Evolutionary conservation across 2,113 vertebrate genomes (phyloP).

Genomic region (Macquaria australasica): DNA sequence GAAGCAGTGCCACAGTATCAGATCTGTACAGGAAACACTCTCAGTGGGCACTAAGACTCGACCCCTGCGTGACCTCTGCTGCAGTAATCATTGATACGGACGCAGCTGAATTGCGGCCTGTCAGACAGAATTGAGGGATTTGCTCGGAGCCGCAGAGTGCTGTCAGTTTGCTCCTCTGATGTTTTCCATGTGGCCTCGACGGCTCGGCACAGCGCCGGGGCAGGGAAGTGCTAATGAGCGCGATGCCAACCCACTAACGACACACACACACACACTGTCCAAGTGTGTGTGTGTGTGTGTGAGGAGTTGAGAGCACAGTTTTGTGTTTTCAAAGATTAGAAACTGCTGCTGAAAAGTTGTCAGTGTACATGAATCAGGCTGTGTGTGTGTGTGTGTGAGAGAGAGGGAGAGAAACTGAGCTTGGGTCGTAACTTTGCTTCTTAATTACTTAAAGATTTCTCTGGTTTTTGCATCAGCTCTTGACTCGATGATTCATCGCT

Average conservation of each 20-base stretch:
- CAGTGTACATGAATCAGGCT: neutral
- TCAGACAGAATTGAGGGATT: conserved; percentile 39
- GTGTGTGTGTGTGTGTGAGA: neutral
- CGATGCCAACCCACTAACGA: conserved; percentile 14
- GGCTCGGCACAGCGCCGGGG: conserved; percentile 24
- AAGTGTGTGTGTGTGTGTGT: conserved; percentile 22
- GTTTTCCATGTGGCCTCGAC: conserved; percentile 42
- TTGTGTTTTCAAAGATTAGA: conserved; percentile 31
- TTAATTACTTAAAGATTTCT: conserved; percentile 38
- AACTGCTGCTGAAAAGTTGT: conserved; percentile 11
- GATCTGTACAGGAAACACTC: neutral
- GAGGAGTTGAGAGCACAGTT: neutral
- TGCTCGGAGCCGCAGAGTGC: neutral
- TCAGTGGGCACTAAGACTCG: neutral
- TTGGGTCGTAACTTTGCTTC: conserved; percentile 24
- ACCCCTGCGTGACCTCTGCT: neutral
- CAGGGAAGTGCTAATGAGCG: conserved; percentile 24
- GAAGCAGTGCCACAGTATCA: neutral
- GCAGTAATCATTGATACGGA: neutral
- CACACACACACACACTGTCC: neutral
- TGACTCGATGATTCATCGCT: conserved; percentile 5
- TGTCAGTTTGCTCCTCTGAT: conserved; percentile 46
- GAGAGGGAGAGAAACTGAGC: neutral
- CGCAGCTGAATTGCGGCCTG: neutral
- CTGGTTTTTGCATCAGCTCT: neutral